phyloP scores from a whole-genome alignment of 2,797 vertebrate genomes.

The Megalops cyprinoides region DNA sequence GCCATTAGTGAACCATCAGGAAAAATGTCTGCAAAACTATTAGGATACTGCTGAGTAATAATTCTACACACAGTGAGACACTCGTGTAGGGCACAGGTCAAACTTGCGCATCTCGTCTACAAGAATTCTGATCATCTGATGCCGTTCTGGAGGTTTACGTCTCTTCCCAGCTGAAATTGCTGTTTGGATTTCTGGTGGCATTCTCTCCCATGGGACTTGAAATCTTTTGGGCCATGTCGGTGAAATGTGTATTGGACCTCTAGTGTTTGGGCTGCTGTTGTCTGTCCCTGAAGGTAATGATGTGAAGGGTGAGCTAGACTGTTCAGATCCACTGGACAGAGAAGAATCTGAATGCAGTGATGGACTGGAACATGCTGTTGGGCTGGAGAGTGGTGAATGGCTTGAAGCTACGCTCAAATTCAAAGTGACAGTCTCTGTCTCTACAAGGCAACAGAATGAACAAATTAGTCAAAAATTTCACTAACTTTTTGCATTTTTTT shows the following conservation, averaged over 20 bases:
- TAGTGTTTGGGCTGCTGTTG: conserved; percentile 7
- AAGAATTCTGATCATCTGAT: conserved; percentile 30
- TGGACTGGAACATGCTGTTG: not conserved
- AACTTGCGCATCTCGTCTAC: conserved; percentile 24
- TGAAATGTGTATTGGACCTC: not conserved
- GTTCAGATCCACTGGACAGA: conserved; percentile 21
- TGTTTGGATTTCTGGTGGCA: conserved; percentile 37
- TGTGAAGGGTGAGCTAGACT: not conserved
- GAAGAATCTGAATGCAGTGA: not conserved
- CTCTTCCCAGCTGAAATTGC: conserved; percentile 34
- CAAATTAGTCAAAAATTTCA: too few species aligned
- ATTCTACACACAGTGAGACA: conserved; percentile 31
- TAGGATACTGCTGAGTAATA: conserved; percentile 33
- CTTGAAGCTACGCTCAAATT: conserved; percentile 15
- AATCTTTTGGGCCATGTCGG: conserved; percentile 48
- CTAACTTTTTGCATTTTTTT: too few species aligned
- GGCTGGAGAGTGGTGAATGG: conserved; percentile 18
- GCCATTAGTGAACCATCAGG: conserved; percentile 16
- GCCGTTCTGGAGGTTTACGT: conserved; percentile 25
- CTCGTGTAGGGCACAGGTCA: conserved; percentile 27
- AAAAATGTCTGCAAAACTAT: conserved; percentile 29
- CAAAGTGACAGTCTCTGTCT: not conserved
- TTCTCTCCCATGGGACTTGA: conserved; percentile 38
- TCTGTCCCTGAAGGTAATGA: not conserved
- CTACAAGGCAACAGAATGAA: conserved; percentile 1